Conservation (phyloP, 2,797 vertebrate species). For the Hydrocynus forskahlii region DNA sequence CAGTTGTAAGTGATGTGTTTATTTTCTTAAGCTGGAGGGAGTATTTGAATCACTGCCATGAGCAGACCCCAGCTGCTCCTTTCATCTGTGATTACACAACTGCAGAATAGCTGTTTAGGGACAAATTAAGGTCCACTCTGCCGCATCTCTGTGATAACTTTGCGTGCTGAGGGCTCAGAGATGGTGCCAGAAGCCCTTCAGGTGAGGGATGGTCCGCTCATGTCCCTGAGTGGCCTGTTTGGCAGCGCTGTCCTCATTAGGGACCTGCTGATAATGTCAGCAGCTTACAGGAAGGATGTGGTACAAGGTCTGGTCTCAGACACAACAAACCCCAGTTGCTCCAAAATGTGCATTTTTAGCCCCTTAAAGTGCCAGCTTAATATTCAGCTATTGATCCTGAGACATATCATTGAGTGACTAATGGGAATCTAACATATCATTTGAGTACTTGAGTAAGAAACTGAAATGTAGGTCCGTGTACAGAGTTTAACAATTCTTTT, state of each 20-base stretch:
- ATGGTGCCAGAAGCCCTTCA: constrained; percentile 34
- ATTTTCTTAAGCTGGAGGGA: constrained; percentile 23
- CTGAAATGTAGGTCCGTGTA: background rate
- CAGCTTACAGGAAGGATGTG: constrained; percentile 67
- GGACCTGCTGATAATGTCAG: constrained; percentile 58
- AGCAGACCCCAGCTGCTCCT: constrained; percentile 45
- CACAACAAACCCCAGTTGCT: constrained; percentile 39
- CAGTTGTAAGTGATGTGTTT: constrained; percentile 34
- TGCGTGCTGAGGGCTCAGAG: constrained; percentile 11
- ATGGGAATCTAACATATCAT: background rate
- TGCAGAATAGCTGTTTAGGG: constrained; percentile 63
- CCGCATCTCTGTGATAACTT: constrained; percentile 57
- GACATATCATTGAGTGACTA: background rate
- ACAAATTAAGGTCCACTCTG: constrained; percentile 49
- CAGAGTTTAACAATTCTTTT: background rate
- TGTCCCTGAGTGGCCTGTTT: constrained; percentile 51
- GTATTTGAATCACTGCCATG: constrained; percentile 23
- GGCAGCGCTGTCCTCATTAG: constrained; percentile 54
- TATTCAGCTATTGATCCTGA: background rate
- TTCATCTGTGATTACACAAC: constrained; percentile 54
- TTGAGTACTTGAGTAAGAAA: background rate
- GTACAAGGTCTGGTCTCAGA: constrained; percentile 54
- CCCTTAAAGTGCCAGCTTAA: background rate
- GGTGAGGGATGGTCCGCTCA: constrained; percentile 53
- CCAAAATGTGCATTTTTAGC: background rate